Evolutionary conservation across 2,888 invertebrate genomes (phyloP), one percentile per base, ranked within the genome.

Genomic region (Cryptocephalus moraei): DNA sequence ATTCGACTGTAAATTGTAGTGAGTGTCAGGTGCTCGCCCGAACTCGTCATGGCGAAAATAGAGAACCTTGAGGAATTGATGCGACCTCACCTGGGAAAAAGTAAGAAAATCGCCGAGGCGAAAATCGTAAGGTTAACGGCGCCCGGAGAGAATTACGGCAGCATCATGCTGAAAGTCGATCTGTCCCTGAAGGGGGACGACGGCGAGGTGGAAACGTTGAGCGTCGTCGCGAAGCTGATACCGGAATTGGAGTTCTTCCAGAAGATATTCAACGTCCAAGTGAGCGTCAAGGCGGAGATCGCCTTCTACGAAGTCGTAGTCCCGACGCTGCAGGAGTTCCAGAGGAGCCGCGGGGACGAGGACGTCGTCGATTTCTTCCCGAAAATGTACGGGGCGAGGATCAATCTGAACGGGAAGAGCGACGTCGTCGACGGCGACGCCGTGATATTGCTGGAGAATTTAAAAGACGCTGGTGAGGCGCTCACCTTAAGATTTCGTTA

Each of bases 61-160:
- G 22, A 22, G 6, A 22, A 22, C 22, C 22, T 22, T 22, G 22
- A 22, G 6, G 22, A 6, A 22, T 22, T 22, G 6, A 22, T 22
- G 22, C 22, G 22, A 22, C 22, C 22, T 22, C 6, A 22, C 22
- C 6, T 22, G 22, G 22, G 6, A 22, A 22, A 22, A 22, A 22
- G 6, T 6, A 79, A 1, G 79, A 79, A 51, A 79, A 79, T 59
- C 79, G 77, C 57, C 78, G 78, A 1, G 78, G 79, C 53, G 61
- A 73, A 0, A 77, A 79, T 60, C 54, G 1, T 64, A 67, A 1
- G 55, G 6, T 22, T 22, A 22, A 22, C 22, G 22, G 22, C 22
- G 6, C 22, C 22, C 3, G 22, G 22, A 6, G 22, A 22, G 6
- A 22, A 22, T 22, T 22, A 22, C 22, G 22, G 22, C 22, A 22